These are phyloP conservation scores for Mnemiopsis leidyi DNA, from an alignment of 37 sponge, comb jelly and placozoan species.

Conservation along the genomic window DNA sequence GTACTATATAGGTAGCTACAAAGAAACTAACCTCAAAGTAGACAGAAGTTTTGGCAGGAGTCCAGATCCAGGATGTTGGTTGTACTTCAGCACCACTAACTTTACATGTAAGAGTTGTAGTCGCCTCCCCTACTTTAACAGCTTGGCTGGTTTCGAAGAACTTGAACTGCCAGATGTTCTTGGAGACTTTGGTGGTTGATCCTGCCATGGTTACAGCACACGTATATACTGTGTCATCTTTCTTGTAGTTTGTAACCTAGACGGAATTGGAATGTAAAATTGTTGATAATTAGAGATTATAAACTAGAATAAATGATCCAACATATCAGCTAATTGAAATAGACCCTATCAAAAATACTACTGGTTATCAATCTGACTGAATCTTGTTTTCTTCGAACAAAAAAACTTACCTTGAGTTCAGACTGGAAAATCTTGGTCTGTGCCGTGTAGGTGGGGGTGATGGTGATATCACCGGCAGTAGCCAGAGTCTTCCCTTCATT, in stretches of 20 bases:
- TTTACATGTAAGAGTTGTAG: not conserved
- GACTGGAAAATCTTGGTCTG: not conserved
- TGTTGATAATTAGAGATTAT: not conserved
- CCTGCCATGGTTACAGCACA: constrained; percentile 10
- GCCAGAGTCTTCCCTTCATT: not conserved
- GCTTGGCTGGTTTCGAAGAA: not conserved
- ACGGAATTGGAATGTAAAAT: not conserved
- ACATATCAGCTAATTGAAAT: not conserved
- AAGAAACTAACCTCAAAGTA: not conserved
- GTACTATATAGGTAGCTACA: no score
- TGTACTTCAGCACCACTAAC: not conserved
- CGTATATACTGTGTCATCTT: not conserved
- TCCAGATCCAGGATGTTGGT: constrained; percentile 3
- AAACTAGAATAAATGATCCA: no score
- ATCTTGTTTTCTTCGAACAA: no score
- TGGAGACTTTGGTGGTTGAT: not conserved
- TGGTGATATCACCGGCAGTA: not conserved
- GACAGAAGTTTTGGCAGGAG: not conserved
- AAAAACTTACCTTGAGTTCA: not conserved
- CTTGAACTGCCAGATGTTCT: constrained; percentile 15
- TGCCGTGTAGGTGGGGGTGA: not conserved
- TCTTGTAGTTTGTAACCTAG: not conserved
- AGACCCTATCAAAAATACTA: not conserved
- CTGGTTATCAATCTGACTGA: no score
- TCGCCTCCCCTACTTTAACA: not conserved